Conservation (phyloP, 2,113 vertebrate genomes). For the Acinonyx jubatus region DNA sequence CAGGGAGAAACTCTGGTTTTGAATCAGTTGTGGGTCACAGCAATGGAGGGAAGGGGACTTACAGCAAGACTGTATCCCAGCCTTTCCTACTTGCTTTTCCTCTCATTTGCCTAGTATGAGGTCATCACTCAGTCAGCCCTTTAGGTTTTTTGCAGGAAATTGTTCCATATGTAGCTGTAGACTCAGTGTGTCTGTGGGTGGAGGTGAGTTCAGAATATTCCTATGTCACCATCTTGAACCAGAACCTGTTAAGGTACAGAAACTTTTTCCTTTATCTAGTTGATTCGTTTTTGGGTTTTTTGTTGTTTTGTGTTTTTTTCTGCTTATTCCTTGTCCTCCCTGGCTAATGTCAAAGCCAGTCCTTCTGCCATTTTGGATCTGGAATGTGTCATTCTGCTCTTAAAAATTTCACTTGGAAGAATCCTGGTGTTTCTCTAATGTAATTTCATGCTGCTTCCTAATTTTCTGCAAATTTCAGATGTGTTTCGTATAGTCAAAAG, state of each 20-base stretch:
- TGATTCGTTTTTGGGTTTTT: background rate
- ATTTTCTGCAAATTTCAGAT: conserved; percentile 98
- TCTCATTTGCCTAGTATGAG: background rate
- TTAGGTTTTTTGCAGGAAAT: background rate
- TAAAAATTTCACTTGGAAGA: conserved; percentile 96
- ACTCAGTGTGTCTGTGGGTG: background rate
- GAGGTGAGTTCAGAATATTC: background rate
- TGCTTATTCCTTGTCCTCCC: conserved; percentile 91
- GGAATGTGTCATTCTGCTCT: conserved; percentile 95
- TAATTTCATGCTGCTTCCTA: conserved; percentile 99
- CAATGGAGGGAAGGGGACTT: background rate
- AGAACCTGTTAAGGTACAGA: background rate
- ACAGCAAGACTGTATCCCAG: background rate
- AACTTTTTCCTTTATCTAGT: background rate
- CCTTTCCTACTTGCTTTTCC: background rate
- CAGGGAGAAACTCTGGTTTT: background rate
- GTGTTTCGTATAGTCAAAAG: conserved; percentile 95
- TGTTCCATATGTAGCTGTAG: background rate
- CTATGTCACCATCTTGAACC: background rate
- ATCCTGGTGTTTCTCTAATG: conserved; percentile 99
- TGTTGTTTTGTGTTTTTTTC: background rate
- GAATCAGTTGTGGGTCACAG: background rate
- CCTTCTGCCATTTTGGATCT: conserved; percentile 96
- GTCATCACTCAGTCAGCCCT: background rate
- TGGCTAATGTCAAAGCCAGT: conserved; percentile 92